Evolutionary conservation across 2,888 invertebrate species (phyloP).

Genomic region (Calameuta pallipes): DNA sequence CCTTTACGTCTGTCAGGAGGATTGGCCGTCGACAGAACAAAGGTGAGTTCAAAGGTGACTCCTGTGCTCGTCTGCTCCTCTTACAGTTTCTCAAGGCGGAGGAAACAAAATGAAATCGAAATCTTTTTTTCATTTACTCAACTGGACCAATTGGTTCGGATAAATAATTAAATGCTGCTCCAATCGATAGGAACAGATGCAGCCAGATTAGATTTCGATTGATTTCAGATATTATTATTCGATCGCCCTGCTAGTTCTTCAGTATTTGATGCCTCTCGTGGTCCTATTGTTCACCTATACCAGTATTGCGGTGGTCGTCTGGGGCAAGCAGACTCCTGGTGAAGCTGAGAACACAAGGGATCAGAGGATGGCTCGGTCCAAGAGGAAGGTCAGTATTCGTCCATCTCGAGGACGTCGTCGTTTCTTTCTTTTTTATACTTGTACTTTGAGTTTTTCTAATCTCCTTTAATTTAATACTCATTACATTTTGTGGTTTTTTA

Average conservation of each 20-base stretch:
- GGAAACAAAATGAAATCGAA: too few relatives aligned
- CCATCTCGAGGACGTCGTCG: too few relatives aligned
- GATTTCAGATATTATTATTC: constrained; percentile 75
- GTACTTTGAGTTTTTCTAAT: too few relatives aligned
- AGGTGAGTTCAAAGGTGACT: constrained; percentile 58
- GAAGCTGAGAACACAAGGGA: constrained; percentile 88
- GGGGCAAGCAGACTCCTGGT: constrained; percentile 88
- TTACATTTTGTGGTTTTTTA: too few relatives aligned
- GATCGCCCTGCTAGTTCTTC: constrained; percentile 80
- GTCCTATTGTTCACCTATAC: constrained; percentile 88
- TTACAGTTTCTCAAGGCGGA: too few relatives aligned
- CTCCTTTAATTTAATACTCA: too few relatives aligned
- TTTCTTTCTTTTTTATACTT: too few relatives aligned
- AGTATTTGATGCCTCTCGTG: constrained; percentile 84
- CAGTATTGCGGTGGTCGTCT: constrained; percentile 86
- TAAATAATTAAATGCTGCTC: too few relatives aligned
- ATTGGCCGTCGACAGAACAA: constrained; percentile 75
- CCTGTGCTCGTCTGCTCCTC: too few relatives aligned
- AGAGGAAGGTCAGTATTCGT: constrained; percentile 78
- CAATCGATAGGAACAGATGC: too few relatives aligned
- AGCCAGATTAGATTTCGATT: background rate
- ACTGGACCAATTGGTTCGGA: too few relatives aligned
- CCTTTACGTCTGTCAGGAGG: constrained; percentile 77
- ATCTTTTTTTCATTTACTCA: too few relatives aligned
- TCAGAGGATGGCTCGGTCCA: constrained; percentile 84